A percentile compares a stretch with the other conserved stretches of the same genome.
Evolutionary conservation across 2,888 invertebrate species (phyloP).

Genomic region (Morpho helenor): DNA sequence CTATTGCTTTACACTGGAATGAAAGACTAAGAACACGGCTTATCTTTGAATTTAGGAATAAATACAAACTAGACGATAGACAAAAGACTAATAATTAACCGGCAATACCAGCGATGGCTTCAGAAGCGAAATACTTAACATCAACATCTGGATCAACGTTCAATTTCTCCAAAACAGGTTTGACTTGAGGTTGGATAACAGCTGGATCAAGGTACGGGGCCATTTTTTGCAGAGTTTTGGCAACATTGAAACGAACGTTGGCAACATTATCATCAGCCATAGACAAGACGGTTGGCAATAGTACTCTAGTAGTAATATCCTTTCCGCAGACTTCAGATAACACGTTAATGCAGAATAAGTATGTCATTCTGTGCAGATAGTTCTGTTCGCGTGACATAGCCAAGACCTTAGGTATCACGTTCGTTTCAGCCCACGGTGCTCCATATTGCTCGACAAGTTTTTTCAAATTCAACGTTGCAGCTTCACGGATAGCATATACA

Average conservation of each 20-base stretch:
- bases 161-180: slow-evolving; percentile 96
- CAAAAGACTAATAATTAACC: slow-evolving; percentile 60
- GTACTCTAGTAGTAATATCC: slow-evolving; percentile 94
- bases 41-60: slow-evolving; percentile 32
- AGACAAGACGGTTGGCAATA: slow-evolving; percentile 95
- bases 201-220: slow-evolving; percentile 93
- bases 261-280: slow-evolving; percentile 98
- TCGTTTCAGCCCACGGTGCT: slow-evolving; percentile 97
- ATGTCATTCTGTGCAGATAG: slow-evolving; percentile 98
- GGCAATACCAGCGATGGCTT: slow-evolving; percentile 94
- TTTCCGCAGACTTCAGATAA: slow-evolving; percentile 87
- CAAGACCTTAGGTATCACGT: slow-evolving; percentile 97
- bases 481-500: slow-evolving; percentile 98
- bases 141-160: slow-evolving; percentile 96
- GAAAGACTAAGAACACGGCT: slow-evolving; percentile 21
- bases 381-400: slow-evolving; percentile 98
- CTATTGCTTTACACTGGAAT: slow-evolving; percentile 32
- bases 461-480: slow-evolving; percentile 96
- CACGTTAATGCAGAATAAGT: slow-evolving; percentile 97
- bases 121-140: slow-evolving; percentile 98
- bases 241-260: slow-evolving; percentile 99
- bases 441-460: slow-evolving; percentile 99
- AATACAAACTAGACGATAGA: slow-evolving; percentile 41
- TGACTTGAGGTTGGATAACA: slow-evolving; percentile 94
- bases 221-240: slow-evolving; percentile 97